A percentile compares a stretch with the other conserved stretches of the same genome.
Evolutionary conservation across 2,888 invertebrate genomes (phyloP).

Genomic region (Imbricaverruca yamaguchii): DNA sequence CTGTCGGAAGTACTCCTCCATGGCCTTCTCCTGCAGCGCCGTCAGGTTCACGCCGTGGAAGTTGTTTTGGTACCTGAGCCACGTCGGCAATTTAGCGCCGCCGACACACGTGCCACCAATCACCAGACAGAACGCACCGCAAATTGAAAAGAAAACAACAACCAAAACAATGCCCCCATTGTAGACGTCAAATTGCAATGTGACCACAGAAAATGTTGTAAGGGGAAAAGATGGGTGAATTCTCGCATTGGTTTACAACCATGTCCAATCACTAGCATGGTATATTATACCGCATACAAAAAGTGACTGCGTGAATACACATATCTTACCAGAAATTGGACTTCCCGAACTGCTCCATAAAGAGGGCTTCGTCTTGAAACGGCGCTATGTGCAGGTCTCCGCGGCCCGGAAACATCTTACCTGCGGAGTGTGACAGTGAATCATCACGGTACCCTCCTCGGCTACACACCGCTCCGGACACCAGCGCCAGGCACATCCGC

Average conservation of each 20-base stretch:
- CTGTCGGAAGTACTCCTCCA: conserved; percentile 95
- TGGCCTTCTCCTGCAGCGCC: conserved; percentile 80
- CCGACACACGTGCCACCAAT: neutral
- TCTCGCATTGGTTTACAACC: too few species aligned
- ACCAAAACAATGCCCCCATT: too few species aligned
- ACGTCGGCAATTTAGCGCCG: neutral
- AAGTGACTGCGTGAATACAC: too few species aligned
- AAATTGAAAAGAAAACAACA: neutral
- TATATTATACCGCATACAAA: too few species aligned
- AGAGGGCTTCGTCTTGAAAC: conserved; percentile 93
- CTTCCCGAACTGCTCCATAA: conserved; percentile 96
- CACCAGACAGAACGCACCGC: conserved; percentile 1
- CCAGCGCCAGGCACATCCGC: too few species aligned
- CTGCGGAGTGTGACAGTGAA: conserved; percentile 41
- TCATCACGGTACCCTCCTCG: too few species aligned
- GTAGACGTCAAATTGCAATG: too few species aligned
- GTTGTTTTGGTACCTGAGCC: conserved; percentile 73
- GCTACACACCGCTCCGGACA: too few species aligned
- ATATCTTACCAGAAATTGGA: conserved; percentile 83
- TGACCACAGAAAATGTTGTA: too few species aligned
- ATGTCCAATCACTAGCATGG: too few species aligned
- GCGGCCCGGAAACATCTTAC: conserved; percentile 95
- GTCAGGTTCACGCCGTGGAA: conserved; percentile 97
- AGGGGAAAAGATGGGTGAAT: too few species aligned
- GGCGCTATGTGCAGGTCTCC: conserved; percentile 97